Evolutionary conservation across 2,888 invertebrate genomes (phyloP).

Genomic region (Platycnemis pennipes): DNA sequence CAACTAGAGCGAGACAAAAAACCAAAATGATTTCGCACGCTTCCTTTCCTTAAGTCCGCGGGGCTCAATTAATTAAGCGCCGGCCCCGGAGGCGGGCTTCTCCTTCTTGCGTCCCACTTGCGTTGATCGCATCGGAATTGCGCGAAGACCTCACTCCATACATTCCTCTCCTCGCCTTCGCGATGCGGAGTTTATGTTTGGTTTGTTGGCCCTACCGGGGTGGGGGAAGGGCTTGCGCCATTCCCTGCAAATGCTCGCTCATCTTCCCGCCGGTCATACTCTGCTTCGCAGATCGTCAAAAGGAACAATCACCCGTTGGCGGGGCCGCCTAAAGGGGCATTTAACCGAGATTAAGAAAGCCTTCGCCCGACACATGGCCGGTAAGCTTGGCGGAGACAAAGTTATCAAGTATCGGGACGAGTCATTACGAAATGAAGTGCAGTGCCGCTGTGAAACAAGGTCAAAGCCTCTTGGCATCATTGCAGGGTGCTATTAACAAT

Average conservation of each 20-base stretch:
- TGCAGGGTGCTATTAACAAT: neutral
- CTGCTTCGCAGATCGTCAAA: too few relatives aligned
- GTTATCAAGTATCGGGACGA: neutral
- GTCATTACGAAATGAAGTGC: neutral
- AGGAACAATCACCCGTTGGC: neutral
- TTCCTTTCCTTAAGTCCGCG: neutral
- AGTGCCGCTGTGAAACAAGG: neutral
- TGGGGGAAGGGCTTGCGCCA: neutral
- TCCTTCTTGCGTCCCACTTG: neutral
- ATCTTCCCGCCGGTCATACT: neutral
- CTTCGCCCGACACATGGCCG: neutral
- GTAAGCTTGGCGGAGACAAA: neutral
- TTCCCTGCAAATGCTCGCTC: neutral
- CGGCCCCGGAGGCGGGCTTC: neutral
- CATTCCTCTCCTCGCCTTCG: neutral
- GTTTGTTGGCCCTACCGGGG: too few relatives aligned
- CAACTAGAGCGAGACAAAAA: neutral
- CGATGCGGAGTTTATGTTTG: neutral
- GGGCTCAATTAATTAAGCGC: neutral
- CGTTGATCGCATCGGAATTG: neutral
- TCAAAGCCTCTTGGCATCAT: neutral
- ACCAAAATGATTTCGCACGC: neutral
- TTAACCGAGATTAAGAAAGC: neutral
- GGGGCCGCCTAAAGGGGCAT: neutral
- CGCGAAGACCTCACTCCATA: neutral